Conservation (phyloP, 2,888 invertebrate species). For the Zaprionus lineosus region DNA sequence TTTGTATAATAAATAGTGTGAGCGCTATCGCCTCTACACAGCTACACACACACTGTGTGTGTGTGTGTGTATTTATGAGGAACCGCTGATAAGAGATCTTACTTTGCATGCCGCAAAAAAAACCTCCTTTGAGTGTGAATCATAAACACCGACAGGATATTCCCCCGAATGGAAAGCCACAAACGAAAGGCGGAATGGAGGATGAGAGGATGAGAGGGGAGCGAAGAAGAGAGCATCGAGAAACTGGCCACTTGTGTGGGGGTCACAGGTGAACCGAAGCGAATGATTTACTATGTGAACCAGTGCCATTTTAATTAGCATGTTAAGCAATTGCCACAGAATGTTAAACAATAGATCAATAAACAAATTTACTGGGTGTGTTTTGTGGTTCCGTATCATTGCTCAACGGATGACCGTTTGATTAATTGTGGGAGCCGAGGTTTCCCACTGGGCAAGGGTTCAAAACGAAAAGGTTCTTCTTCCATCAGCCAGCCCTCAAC, state of each 20-base stretch:
- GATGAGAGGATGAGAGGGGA: background rate
- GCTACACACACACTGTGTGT: too few relatives aligned
- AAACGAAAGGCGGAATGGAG: background rate
- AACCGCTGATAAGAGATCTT: conserved; percentile 70
- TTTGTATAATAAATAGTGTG: conserved; percentile 73
- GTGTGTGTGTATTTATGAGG: conserved; percentile 74
- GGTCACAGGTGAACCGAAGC: conserved; percentile 51
- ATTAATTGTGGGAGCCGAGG: conserved; percentile 81
- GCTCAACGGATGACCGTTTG: conserved; percentile 54
- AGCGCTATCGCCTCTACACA: conserved; percentile 68
- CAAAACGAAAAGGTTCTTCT: conserved; percentile 4
- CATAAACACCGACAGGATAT: conserved; percentile 70
- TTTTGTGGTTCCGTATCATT: conserved; percentile 65
- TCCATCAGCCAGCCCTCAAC: too few relatives aligned
- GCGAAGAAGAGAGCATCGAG: conserved; percentile 11
- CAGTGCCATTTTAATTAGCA: conserved; percentile 68
- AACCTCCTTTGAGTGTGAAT: conserved; percentile 40
- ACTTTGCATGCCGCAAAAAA: conserved; percentile 64
- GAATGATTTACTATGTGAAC: conserved; percentile 64
- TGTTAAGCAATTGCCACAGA: conserved; percentile 54
- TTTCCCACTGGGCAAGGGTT: conserved; percentile 69
- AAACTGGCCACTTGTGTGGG: conserved; percentile 55
- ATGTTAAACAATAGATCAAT: conserved; percentile 63
- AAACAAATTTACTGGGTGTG: conserved; percentile 73
- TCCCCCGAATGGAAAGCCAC: background rate